Evolutionary conservation across 2,797 vertebrate genomes (phyloP).

Genomic region (Zalophus californianus): DNA sequence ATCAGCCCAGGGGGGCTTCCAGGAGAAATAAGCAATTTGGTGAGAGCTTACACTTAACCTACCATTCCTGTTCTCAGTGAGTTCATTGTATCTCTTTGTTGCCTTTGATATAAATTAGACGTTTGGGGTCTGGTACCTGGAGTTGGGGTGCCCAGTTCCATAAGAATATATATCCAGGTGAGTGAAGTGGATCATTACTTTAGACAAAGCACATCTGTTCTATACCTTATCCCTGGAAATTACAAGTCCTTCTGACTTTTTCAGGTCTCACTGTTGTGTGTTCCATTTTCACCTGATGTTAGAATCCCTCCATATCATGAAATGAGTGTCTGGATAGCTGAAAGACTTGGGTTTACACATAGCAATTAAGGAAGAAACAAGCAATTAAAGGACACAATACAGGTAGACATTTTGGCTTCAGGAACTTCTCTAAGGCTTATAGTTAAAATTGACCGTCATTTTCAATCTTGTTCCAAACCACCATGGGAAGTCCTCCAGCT

Average conservation of each 20-base stretch:
- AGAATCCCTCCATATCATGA: neutral
- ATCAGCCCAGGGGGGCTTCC: fast-evolving
- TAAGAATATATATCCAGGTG: neutral
- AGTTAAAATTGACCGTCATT: neutral
- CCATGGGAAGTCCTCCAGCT: neutral
- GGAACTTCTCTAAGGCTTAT: neutral
- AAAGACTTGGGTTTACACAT: neutral
- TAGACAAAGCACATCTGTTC: neutral
- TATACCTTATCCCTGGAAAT: neutral
- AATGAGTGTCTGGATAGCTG: neutral
- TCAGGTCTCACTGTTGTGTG: neutral
- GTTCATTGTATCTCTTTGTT: neutral
- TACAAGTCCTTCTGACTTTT: neutral
- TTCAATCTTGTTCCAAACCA: neutral
- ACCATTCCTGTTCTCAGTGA: neutral
- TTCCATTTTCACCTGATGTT: neutral
- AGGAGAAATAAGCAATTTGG: neutral
- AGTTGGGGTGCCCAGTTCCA: neutral
- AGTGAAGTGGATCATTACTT: neutral
- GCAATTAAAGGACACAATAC: neutral
- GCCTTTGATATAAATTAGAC: neutral
- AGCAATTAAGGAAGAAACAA: neutral
- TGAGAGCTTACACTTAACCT: neutral
- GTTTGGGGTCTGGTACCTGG: neutral
- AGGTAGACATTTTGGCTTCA: neutral